Evolutionary conservation across 2,797 vertebrate species (phyloP), one percentile per base, ranked within the genome.

Genomic region (Nannoperca australis): DNA sequence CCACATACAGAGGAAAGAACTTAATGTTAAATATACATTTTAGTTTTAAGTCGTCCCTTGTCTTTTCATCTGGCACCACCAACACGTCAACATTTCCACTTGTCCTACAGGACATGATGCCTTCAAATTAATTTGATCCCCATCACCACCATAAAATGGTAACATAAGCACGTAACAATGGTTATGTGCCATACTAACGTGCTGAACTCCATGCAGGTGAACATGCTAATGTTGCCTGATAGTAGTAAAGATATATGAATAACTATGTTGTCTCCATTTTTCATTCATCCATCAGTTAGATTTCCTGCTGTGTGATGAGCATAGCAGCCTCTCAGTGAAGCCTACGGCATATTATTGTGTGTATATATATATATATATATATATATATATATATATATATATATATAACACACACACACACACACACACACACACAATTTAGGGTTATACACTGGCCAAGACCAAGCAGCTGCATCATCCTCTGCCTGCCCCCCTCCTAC

Each of bases 401-500:
- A 27, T 27, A 27, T 27, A 27, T 27, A 27, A 27, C 24, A 27
- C 24, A 27, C 24, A 27, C 24, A 27, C 24, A 27, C 24, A 27
- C 24, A 27, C 24, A 27, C 24, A 27, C 24, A 27, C 24, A 27
- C 24, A 27, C 24, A 27, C 24, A 27, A 27, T 70, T 74, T 76
- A 55, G 74, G 73, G 56, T 77, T 85, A 73, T 50, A 68, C 59
- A 18, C 50, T 55, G 78, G 85, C 74, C 60, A 56, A 70, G 69
- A 70, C 55, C 63, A 73, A 76, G 84, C 78, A 78, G 77, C 90
- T 83, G 79, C 85, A 73, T 76, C 78, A 62, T 66, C 83, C 67
- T 60, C 60, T 34, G 14, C 65, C 38, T 12, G 59, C 54, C 34
- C 0, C 40, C 67, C 76, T 62, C 76, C 51, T 62, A 74, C 86